A percentile compares a stretch with the other conserved stretches of the same genome.
Conservation (phyloP, 2,888 invertebrate species). For the Torymus aiolomorphi region DNA sequence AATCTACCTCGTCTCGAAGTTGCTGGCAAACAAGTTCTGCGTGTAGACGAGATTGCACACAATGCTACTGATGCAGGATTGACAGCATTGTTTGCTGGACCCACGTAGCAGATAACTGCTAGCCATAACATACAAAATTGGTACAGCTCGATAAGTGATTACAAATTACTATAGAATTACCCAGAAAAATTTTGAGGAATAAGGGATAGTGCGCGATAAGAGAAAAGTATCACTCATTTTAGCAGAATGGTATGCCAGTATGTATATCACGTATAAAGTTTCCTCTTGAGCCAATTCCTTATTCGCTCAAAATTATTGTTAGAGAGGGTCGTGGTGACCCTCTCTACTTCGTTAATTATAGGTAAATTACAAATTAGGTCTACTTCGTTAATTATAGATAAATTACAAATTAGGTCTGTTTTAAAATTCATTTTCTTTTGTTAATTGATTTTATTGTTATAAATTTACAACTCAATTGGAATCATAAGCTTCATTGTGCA, state of each 20-base stretch:
- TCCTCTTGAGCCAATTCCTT: slow-evolving; percentile 36
- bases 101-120: slow-evolving; percentile 72
- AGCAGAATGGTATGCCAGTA: slow-evolving; percentile 17
- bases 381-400: no score
- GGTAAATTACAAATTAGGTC: no score
- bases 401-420: slow-evolving; percentile 49
- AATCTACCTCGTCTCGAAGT: slow-evolving; percentile 86
- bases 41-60: slow-evolving; percentile 71
- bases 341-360: slow-evolving; percentile 45
- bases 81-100: slow-evolving; percentile 72
- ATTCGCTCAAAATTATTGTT: slow-evolving; percentile 50
- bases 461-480: slow-evolving; percentile 20
- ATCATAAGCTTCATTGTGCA: slow-evolving; percentile 42
- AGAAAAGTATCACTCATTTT: slow-evolving; percentile 22
- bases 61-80: slow-evolving; percentile 69
- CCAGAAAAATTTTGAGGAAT: slow-evolving; percentile 42
- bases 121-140: slow-evolving; percentile 64
- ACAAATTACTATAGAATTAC: slow-evolving; percentile 49
- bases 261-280: slow-evolving; percentile 17
- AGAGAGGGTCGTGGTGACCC: slow-evolving; percentile 32
- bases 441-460: slow-evolving; percentile 55
- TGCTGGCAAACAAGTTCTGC: slow-evolving; percentile 66
- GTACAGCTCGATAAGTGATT: slow-evolving; percentile 59
- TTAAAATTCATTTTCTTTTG: slow-evolving; percentile 50
- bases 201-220: slow-evolving; percentile 38